These are phyloP conservation scores for Malacoctenus gilli DNA, from an alignment of 2,797 vertebrate genomes.

Conservation along the genomic window DNA sequence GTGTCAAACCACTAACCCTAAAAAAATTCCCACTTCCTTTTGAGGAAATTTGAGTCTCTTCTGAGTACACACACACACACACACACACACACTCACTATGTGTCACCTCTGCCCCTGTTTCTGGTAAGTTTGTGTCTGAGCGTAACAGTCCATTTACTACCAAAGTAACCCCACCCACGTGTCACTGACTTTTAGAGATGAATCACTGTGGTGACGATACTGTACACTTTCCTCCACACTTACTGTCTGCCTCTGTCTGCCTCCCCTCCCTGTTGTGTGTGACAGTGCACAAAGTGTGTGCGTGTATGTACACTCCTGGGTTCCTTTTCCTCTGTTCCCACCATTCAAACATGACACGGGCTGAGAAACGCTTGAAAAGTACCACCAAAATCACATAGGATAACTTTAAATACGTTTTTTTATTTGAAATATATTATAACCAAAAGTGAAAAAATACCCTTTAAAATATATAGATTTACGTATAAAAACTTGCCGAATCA, in stretches of 20 bases:
- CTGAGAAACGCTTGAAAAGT: too few species aligned
- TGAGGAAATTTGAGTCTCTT: conserved; percentile 45
- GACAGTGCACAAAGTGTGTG: background rate
- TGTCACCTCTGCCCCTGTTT: conserved; percentile 67
- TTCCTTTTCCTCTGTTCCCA: background rate
- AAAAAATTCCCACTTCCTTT: conserved; percentile 66
- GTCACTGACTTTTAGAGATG: conserved; percentile 65
- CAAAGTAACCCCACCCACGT: conserved; percentile 72
- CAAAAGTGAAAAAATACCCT: conserved; percentile 5
- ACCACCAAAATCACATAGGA: too few species aligned
- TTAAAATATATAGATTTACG: conserved; percentile 6
- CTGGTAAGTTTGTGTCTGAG: conserved; percentile 69
- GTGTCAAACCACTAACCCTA: conserved; percentile 51
- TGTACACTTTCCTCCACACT: conserved; percentile 38
- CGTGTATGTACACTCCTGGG: background rate
- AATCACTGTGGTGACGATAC: conserved; percentile 68
- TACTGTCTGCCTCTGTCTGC: conserved; percentile 40
- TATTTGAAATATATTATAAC: conserved; percentile 43
- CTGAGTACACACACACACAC: conserved; percentile 28
- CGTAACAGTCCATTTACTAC: conserved; percentile 76
- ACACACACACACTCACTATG: conserved; percentile 32
- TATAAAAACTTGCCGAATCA: background rate
- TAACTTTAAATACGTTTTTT: conserved; percentile 46
- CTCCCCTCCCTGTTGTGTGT: conserved; percentile 12
- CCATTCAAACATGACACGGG: background rate